Conservation (phyloP, 2,888 invertebrate genomes). For the Polyploca ridens region DNA sequence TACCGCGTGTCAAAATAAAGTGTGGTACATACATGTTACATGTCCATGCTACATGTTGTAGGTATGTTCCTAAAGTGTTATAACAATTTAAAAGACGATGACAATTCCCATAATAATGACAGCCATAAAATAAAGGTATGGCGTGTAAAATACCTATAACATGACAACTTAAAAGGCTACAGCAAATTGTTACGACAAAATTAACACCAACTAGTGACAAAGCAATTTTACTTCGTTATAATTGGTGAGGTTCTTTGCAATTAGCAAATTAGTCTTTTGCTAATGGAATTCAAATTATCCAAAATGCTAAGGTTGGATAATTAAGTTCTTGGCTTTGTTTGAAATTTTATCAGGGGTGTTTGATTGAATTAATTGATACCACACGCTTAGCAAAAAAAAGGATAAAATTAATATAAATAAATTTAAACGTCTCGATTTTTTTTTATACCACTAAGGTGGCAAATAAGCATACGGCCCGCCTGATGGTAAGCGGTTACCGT, state of each 20-base stretch:
- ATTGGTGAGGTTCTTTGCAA: slow-evolving; percentile 32
- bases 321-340: neutral
- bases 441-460: too few relatives aligned
- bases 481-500: too few relatives aligned
- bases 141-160: slow-evolving; percentile 36
- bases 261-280: slow-evolving; percentile 29
- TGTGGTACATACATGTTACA: too few relatives aligned
- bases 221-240: slow-evolving; percentile 34
- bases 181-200: slow-evolving; percentile 38
- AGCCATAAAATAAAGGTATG: slow-evolving; percentile 19
- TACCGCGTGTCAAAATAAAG: too few relatives aligned
- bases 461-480: too few relatives aligned
- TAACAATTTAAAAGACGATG: too few relatives aligned
- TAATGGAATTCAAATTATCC: slow-evolving; percentile 19
- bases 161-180: slow-evolving; percentile 32
- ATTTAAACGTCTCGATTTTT: too few relatives aligned
- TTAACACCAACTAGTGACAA: slow-evolving; percentile 37
- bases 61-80: too few relatives aligned
- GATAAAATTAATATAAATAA: too few relatives aligned
- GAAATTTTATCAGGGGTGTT: neutral
- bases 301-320: neutral
- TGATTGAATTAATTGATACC: slow-evolving; percentile 2
- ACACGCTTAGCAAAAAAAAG: too few relatives aligned
- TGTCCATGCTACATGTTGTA: too few relatives aligned
- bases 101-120: too few relatives aligned